phyloP scores from a whole-genome alignment of 2,888 invertebrate genomes.

The Apocheima hispidaria region DNA sequence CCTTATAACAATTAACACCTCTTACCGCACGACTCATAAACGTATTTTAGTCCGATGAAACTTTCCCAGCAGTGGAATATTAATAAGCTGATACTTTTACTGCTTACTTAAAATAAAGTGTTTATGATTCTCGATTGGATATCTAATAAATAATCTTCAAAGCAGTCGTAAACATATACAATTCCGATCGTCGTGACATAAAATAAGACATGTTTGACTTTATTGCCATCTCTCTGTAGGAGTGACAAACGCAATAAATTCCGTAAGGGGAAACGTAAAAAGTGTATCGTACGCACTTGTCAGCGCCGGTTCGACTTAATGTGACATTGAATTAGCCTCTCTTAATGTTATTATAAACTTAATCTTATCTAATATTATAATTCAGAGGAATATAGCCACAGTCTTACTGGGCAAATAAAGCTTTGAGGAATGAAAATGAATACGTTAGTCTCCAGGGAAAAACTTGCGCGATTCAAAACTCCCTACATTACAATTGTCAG shows the following conservation, averaged over 20 bases:
- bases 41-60: constrained; percentile 28
- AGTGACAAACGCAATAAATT: constrained; percentile 78
- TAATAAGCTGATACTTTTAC: constrained; percentile 41
- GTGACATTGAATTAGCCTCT: constrained; percentile 73
- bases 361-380: no score
- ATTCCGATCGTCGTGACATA: constrained; percentile 56
- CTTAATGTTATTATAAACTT: constrained; percentile 72
- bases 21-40: constrained; percentile 22
- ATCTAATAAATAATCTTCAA: constrained; percentile 61
- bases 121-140: constrained; percentile 51
- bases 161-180: constrained; percentile 60
- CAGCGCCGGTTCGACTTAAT: constrained; percentile 65
- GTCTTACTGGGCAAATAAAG: no score
- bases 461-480: no score
- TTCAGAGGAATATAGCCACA: no score
- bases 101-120: constrained; percentile 50
- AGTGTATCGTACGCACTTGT: constrained; percentile 72
- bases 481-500: no score
- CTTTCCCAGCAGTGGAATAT: constrained; percentile 38
- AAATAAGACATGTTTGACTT: constrained; percentile 66
- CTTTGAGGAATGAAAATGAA: no score
- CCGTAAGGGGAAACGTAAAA: constrained; percentile 73
- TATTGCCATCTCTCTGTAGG: constrained; percentile 62
- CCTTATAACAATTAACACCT: constrained; percentile 31
- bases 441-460: no score